A percentile compares a stretch with the other conserved stretches of the same genome.
Conservation (phyloP, 1,140 invertebrate genomes). For the Meloidogyne chitwoodi region DNA sequence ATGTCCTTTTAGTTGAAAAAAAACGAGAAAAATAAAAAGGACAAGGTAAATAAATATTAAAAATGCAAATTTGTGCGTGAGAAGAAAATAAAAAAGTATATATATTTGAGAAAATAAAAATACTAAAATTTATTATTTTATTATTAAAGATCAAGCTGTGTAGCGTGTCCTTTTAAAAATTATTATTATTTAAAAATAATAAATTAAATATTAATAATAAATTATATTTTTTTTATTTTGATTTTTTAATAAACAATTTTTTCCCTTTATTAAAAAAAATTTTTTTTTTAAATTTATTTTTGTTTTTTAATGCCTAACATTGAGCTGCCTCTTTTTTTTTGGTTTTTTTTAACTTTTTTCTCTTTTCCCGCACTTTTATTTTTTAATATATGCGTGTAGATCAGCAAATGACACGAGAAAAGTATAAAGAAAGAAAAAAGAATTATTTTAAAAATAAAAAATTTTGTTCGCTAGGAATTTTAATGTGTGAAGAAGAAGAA, state of each 20-base stretch:
- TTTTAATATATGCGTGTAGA: slow-evolving; percentile 9
- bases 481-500: background rate
- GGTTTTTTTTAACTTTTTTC: background rate
- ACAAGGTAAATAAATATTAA: background rate
- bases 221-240: too few species aligned
- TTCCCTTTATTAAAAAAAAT: too few species aligned
- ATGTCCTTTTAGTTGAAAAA: too few species aligned
- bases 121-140: background rate
- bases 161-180: background rate
- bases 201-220: too few species aligned
- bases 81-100: background rate
- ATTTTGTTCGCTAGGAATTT: too few species aligned
- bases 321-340: too few species aligned
- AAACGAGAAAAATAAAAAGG: too few species aligned
- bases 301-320: too few species aligned
- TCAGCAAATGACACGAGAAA: background rate
- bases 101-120: background rate
- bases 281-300: too few species aligned
- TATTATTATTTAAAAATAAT: too few species aligned
- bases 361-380: background rate
- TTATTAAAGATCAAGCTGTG: background rate
- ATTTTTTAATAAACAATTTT: too few species aligned
- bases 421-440: background rate
- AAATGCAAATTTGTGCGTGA: background rate
- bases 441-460: background rate